phyloP scores from a whole-genome alignment of 1,140 invertebrate species.

The Pogonognathellus flavescens region DNA sequence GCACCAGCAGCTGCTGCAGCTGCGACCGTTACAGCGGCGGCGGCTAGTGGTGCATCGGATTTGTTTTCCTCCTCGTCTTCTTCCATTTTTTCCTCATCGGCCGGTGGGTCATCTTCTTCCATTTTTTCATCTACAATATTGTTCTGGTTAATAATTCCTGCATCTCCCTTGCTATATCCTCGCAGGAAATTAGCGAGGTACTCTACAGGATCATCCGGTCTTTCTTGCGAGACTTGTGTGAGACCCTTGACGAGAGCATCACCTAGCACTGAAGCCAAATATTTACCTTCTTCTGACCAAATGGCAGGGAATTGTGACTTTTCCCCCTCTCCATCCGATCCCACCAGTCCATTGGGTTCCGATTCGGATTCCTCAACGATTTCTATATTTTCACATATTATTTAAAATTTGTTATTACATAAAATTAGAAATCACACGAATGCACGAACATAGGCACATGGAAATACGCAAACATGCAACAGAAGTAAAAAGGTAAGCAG shows the following conservation, averaged over 20 bases:
- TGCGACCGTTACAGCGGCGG: neutral
- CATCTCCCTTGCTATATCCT: conserved; percentile 52
- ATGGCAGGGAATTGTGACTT: conserved; percentile 65
- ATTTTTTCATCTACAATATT: conserved; percentile 14
- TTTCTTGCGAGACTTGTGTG: conserved; percentile 84
- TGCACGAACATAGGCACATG: neutral
- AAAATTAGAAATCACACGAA: neutral
- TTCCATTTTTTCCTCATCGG: neutral
- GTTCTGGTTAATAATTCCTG: conserved; percentile 19
- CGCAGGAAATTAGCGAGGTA: conserved; percentile 84
- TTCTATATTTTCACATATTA: neutral
- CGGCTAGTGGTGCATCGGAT: neutral
- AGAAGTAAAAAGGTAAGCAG: neutral
- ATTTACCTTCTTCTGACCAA: conserved; percentile 66
- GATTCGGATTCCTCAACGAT: neutral
- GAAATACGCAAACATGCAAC: neutral
- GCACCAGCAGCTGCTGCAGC: neutral
- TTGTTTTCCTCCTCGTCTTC: neutral
- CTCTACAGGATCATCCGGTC: conserved; percentile 85
- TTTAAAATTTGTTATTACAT: neutral
- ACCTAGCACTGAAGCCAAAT: conserved; percentile 80
- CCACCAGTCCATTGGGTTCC: neutral
- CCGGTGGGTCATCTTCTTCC: conserved; percentile 15
- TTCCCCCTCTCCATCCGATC: conserved; percentile 64
- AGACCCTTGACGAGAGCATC: conserved; percentile 89